Evolutionary conservation across 2,797 vertebrate genomes (phyloP), one percentile per base, ranked within the genome.

Genomic region (Pithecia hirsuta): DNA sequence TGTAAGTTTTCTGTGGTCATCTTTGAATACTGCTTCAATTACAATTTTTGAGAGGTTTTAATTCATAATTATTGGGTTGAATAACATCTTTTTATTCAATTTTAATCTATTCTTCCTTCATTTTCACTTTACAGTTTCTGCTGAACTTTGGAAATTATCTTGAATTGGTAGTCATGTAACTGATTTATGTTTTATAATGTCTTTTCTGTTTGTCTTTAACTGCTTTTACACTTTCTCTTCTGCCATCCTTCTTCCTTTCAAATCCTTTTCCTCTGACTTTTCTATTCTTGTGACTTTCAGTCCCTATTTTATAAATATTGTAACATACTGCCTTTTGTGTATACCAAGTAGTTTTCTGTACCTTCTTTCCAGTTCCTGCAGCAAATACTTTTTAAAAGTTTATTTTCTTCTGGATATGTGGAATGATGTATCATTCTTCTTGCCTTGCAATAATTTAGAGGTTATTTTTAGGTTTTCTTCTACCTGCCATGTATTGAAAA

Each of bases 61-160:
- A 36, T 82, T 44, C 12, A 55, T 74, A 88, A 84, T 83, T 78
- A 11, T 57, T 83, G 41, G 22, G 7, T 87, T 91, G 28, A 84
- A 28, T 57, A 33, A 64, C 13, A 83, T 72, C 11, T 50, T 36
- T 61, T 87, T 80, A 94, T 78, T 74, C 7, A 5, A 89, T 82
- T 81, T 89, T 59, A 50, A 55, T 74, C 30, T 67, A n/a, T 67
- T 89, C 19, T 46, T 5, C 64, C 14, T 55, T 86, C 78, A 74
- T 36, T 92, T 94, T 89, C 55, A 93, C n/a, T 67, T 90, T 59
- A 72, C 55, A 64, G 39, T 92, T 89, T 92, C 11, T 36, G 86
- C n/a, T 93, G 78, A 76, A 44, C 41, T 81, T 86, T 86, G n/a
- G 11, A 79, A 74, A 86, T 48, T 24, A 48, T 64, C 39, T 80